These are phyloP conservation scores for Nibea albiflora DNA, from an alignment of 2,113 vertebrate genomes.

Conservation along the genomic window DNA sequence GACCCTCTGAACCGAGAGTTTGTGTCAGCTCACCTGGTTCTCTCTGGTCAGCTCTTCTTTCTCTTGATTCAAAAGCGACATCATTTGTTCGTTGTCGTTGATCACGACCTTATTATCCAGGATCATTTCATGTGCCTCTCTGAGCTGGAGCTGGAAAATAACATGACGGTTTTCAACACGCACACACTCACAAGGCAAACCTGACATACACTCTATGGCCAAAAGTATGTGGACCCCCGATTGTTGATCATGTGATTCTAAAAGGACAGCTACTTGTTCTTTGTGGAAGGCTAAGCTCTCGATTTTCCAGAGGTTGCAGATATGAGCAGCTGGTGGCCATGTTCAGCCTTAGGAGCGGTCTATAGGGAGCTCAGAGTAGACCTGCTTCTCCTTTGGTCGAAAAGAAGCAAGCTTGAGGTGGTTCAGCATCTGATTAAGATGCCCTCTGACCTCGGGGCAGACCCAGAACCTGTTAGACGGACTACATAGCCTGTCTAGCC, in stretches of 20 bases:
- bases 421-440: no score
- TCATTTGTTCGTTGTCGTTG: slow-evolving; percentile 31
- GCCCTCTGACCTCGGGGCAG: no score
- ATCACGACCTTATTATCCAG: slow-evolving; percentile 47
- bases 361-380: no score
- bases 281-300: no score
- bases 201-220: no score
- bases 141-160: slow-evolving; percentile 60
- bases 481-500: no score
- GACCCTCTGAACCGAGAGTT: not conserved
- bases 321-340: no score
- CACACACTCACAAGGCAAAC: not conserved
- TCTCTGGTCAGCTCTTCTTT: slow-evolving; percentile 65
- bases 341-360: no score
- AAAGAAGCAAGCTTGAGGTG: no score
- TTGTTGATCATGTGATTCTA: not conserved
- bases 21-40: slow-evolving; percentile 66
- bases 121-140: slow-evolving; percentile 34
- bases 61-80: slow-evolving; percentile 39
- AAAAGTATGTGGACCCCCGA: not conserved
- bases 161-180: not conserved
- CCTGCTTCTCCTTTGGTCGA: not conserved
- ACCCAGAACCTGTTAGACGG: no score
- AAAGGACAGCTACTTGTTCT: no score
- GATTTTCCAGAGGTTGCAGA: no score